These are phyloP conservation scores for Todiramphus saurophagus DNA, from an alignment of 2,113 vertebrate genomes.

Conservation along the genomic window DNA sequence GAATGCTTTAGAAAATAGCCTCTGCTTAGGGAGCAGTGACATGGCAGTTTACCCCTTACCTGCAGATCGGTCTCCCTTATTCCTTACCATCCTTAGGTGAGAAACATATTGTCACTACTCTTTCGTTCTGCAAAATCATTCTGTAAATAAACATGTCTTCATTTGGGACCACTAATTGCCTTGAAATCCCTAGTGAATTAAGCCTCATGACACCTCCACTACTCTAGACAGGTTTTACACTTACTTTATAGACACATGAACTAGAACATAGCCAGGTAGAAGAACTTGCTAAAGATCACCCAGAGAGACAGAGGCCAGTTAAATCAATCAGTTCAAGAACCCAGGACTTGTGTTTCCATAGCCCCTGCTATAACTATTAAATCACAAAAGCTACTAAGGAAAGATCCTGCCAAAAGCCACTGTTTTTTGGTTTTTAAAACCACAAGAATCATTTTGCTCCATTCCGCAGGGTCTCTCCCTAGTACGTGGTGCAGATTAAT, in stretches of 20 bases:
- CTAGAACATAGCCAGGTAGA: neutral
- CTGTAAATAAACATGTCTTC: neutral
- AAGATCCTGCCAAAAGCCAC: slow-evolving; percentile 15
- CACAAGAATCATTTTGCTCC: neutral
- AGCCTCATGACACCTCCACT: neutral
- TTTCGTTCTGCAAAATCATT: neutral
- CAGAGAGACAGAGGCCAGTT: neutral
- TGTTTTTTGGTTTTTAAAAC: neutral
- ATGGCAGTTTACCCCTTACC: neutral
- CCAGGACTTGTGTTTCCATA: slow-evolving; percentile 5
- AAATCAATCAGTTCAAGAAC: neutral
- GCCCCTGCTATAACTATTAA: slow-evolving; percentile 33
- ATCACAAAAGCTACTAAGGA: neutral
- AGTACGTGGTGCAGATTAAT: neutral
- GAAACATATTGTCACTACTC: neutral
- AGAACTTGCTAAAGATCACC: neutral
- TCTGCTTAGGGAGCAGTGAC: neutral
- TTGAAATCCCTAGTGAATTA: neutral
- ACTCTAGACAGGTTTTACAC: neutral
- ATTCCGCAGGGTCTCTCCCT: neutral
- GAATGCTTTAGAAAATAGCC: neutral
- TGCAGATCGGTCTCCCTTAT: neutral
- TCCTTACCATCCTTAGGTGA: neutral
- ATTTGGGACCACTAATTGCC: neutral
- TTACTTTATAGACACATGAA: neutral